Base-by-base conservation (phyloP, 2,888 invertebrate species). In the Agrotis puta region DNA sequence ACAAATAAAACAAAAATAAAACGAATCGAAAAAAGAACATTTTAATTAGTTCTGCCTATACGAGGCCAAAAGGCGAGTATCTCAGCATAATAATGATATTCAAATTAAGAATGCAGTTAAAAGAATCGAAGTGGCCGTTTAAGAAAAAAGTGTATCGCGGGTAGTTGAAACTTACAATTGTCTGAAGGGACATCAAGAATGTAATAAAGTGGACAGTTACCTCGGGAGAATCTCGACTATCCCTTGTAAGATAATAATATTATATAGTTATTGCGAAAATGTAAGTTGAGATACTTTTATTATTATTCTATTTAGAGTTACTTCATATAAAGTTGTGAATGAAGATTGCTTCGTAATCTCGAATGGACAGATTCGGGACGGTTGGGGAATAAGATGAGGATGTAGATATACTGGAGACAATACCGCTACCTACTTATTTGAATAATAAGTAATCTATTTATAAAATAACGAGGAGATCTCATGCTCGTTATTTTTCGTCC, bases 261-360 rank as follows among this genome's bases (percentile, higher is more conserved):
- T 50, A 81, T 58, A 78, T 57, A 75, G 74, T 66, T 77, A 80
- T 81, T 63, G 58, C 73, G 20, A 69, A 24, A 39, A 43, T 63
- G 47, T 77, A 65, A 61, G 57, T 74, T 70, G 51, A 62, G 48
- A 75, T 74, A 66, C 54, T 66, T 66, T 47, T 70, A 80, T 65
- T 65, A 74, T 77, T 66, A 74, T 77, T 64, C 67, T 65, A 70
- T 77, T 77, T 67, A 58, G n/a, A 77, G 58, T 63, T 50, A 13
- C 33, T 45, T 7, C 53, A 27, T 53, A 64, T 64, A 75, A 62
- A 67, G 48, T 76, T 70, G 39, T 18, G 57, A 54, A 76, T 64
- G 62, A 58, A 72, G 71, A 72, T 67, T 67, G 74, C 62, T 74
- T 43, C 45, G 53, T 67, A 53, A 63, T 73, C 62, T 53, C 48